Conservation (phyloP, 2,113 vertebrate genomes). For the Platycercus adscitus region DNA sequence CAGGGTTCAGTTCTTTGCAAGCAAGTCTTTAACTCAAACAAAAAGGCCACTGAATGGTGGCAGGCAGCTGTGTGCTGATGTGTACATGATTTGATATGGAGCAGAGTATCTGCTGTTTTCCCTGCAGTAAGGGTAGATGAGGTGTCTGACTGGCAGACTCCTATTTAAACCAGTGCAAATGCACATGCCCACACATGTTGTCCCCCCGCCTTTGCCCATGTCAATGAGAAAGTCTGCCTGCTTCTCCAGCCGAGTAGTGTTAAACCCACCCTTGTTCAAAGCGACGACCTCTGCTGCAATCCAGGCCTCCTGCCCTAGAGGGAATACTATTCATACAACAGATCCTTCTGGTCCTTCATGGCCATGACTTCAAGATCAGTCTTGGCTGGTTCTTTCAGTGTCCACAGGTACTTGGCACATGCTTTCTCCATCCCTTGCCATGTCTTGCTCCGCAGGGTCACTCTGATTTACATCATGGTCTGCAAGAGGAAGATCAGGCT, state of each 20-base stretch:
- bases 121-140: neutral
- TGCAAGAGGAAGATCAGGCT: neutral
- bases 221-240: neutral
- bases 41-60: neutral
- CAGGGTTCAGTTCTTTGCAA: neutral
- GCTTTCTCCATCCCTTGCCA: neutral
- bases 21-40: neutral
- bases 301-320: neutral
- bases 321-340: neutral
- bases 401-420: accelerated
- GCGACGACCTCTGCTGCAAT: neutral
- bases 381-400: neutral
- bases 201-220: accelerated
- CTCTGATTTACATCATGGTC: neutral
- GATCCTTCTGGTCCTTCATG: neutral
- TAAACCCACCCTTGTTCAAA: neutral
- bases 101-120: neutral
- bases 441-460: accelerated
- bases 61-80: neutral
- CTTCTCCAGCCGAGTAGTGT: neutral
- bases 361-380: neutral
- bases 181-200: neutral
- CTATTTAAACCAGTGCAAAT: neutral
- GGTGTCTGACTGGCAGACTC: neutral
- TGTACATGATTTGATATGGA: accelerated